Evolutionary conservation across 1,140 invertebrate species (phyloP).

Genomic region (Olivierus martensii): DNA sequence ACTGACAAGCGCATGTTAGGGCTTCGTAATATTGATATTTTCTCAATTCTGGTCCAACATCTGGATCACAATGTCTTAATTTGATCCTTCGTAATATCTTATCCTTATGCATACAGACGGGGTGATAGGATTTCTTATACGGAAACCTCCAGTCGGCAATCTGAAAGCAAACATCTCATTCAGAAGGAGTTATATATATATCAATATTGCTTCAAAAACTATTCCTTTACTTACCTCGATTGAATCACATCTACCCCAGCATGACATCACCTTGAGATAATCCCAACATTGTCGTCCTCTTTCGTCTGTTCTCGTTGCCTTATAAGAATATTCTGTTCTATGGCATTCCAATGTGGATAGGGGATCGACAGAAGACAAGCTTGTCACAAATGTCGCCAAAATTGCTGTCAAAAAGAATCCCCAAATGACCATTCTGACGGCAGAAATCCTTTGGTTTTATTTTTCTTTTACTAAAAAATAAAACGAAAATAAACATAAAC

Average conservation of each 20-base stretch:
- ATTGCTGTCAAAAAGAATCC: no score
- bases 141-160: conserved; percentile 75
- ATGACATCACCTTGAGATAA: conserved; percentile 53
- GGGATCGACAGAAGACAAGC: background rate
- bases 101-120: conserved; percentile 61
- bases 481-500: no score
- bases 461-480: no score
- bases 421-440: no score
- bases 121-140: conserved; percentile 64
- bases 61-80: conserved; percentile 47
- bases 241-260: conserved; percentile 69
- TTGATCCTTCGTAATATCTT: conserved; percentile 37
- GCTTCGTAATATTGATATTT: conserved; percentile 48
- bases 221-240: conserved; percentile 43
- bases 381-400: no score
- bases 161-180: conserved; percentile 34
- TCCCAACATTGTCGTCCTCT: conserved; percentile 52
- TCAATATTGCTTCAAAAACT: no score
- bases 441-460: no score
- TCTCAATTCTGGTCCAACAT: conserved; percentile 36
- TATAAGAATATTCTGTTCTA: conserved; percentile 33
- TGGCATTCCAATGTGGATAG: conserved; percentile 35
- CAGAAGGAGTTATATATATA: no score
- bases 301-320: conserved; percentile 35
- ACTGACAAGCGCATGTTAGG: conserved; percentile 41